Conservation (phyloP, 2,797 vertebrate genomes). For the Rousettus madagascariensis region DNA sequence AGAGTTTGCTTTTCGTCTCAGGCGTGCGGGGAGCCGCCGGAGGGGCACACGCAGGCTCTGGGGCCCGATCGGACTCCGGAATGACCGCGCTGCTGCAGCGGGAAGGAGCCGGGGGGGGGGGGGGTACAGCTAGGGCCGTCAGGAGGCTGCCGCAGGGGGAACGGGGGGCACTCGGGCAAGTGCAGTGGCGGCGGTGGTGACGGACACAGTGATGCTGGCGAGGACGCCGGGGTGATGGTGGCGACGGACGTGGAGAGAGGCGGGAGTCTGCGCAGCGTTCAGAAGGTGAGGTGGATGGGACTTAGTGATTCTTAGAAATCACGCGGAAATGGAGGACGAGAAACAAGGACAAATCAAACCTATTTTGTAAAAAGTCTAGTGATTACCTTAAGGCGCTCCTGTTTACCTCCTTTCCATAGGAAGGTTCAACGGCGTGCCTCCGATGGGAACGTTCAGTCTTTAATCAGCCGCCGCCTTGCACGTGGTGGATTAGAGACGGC, state of each 20-base stretch:
- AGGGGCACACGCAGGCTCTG: background rate
- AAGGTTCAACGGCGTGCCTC: background rate
- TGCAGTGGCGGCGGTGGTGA: fast-evolving
- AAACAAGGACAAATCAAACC: background rate
- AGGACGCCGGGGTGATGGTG: background rate
- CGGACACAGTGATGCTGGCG: fast-evolving
- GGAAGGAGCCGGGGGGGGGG: background rate
- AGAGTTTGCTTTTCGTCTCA: background rate
- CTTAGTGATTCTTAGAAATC: background rate
- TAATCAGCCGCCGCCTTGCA: background rate
- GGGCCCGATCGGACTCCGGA: background rate
- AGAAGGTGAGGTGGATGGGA: background rate
- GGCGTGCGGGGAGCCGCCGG: background rate
- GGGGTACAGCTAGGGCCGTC: background rate
- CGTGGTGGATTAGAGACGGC: no score
- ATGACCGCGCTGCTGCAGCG: background rate
- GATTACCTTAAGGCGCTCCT: background rate
- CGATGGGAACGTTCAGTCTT: no score
- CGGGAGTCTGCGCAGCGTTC: background rate
- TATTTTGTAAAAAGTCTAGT: background rate
- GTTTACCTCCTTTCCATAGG: background rate
- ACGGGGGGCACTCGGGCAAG: background rate
- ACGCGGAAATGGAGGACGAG: background rate
- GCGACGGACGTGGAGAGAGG: background rate
- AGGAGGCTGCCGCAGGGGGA: background rate